Conservation (phyloP, 2,113 vertebrate species). For the Lutjanus erythropterus region DNA sequence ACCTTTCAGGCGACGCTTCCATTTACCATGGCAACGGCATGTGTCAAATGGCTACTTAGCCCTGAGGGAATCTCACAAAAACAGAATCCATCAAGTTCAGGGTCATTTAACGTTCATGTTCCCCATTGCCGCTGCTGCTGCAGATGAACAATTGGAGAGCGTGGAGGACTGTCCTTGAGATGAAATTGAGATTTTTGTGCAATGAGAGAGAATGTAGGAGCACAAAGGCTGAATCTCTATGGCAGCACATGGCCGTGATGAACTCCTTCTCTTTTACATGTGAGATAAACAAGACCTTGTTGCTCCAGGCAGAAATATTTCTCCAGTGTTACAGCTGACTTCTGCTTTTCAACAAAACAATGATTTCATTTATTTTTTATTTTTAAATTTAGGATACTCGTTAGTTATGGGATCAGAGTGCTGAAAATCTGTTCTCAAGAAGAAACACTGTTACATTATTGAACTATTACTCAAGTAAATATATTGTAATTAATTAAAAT, state of each 20-base stretch:
- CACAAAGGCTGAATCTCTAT: constrained; percentile 31
- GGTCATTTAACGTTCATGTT: constrained; percentile 74
- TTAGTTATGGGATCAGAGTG: no score
- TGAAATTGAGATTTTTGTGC: constrained; percentile 61
- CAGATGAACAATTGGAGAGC: constrained; percentile 65
- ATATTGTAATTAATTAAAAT: no score
- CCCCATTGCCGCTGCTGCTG: constrained; percentile 26
- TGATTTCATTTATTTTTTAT: no score
- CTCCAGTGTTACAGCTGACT: not conserved
- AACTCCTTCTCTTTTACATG: constrained; percentile 31
- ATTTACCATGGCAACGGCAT: constrained; percentile 70
- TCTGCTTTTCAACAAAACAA: not conserved
- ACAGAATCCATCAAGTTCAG: constrained; percentile 76
- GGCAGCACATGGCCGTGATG: constrained; percentile 27
- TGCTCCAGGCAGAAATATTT: constrained; percentile 6
- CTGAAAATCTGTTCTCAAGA: no score
- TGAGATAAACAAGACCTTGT: constrained; percentile 16
- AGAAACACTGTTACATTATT: no score
- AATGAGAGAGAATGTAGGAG: constrained; percentile 9
- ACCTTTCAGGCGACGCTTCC: constrained; percentile 41
- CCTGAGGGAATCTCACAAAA: constrained; percentile 67
- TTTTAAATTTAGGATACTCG: no score
- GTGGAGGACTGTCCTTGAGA: constrained; percentile 68
- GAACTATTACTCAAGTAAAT: no score
- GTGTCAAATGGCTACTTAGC: constrained; percentile 74